A percentile compares a stretch with the other conserved stretches of the same genome.
phyloP scores from a whole-genome alignment of 2,797 vertebrate species.

The Hydrolagus colliei region DNA sequence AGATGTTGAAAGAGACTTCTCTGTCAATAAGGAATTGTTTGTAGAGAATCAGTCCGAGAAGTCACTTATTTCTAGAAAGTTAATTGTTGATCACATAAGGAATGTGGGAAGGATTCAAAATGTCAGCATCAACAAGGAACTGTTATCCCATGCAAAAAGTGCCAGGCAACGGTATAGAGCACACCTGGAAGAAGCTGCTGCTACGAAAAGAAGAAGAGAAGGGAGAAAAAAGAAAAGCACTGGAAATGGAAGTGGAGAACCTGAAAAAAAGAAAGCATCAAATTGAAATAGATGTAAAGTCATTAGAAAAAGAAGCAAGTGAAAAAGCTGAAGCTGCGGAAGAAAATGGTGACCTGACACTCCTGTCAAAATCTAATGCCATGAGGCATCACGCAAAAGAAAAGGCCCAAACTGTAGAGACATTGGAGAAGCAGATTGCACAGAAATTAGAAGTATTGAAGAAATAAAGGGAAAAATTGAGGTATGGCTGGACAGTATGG shows the following conservation, averaged over 20 bases:
- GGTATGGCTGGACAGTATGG: no score
- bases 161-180: conserved; percentile 35
- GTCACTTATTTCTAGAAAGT: conserved; percentile 35
- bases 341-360: no score
- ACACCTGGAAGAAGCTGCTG: conserved; percentile 28
- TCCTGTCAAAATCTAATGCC: no score
- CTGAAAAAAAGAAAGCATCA: conserved; percentile 38
- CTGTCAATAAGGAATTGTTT: conserved; percentile 35
- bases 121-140: conserved; percentile 36
- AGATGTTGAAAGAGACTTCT: conserved; percentile 36
- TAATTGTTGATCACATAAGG: conserved; percentile 37
- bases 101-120: conserved; percentile 36
- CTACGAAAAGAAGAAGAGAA: conserved; percentile 29
- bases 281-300: conserved; percentile 34
- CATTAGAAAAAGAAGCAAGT: conserved; percentile 35
- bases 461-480: no score
- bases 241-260: conserved; percentile 20
- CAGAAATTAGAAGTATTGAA: no score
- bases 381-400: no score
- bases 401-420: no score
- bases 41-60: conserved; percentile 35
- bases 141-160: conserved; percentile 31
- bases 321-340: not conserved
- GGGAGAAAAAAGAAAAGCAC: not conserved
- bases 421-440: no score